phyloP scores from a whole-genome alignment of 2,113 vertebrate genomes.

The Cyanistes caeruleus region DNA sequence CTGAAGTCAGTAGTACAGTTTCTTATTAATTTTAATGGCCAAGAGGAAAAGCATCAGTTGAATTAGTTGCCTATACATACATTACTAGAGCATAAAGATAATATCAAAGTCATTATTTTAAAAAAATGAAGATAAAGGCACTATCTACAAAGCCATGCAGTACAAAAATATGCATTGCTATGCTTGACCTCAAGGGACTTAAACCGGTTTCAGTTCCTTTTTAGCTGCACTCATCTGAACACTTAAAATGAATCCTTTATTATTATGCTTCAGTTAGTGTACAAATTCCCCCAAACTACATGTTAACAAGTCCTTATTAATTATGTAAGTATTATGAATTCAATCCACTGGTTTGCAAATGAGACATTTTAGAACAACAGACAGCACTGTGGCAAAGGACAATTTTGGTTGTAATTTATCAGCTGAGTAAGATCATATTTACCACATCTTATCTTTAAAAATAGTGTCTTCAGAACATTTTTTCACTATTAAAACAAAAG shows the following conservation, averaged over 20 bases:
- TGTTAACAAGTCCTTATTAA: constrained; percentile 12
- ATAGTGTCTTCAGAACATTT: not conserved
- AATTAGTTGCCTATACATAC: not conserved
- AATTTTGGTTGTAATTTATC: not conserved
- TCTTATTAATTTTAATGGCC: constrained; percentile 44
- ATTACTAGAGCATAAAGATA: constrained; percentile 31
- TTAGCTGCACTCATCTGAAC: not conserved
- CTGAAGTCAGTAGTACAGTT: not conserved
- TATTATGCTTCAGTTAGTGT: not conserved
- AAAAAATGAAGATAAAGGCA: constrained; percentile 4
- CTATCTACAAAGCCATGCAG: constrained; percentile 30
- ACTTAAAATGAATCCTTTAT: not conserved
- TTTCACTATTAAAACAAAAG: constrained; percentile 6
- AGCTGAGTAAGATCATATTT: not conserved
- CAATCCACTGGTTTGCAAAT: not conserved
- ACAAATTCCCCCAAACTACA: not conserved
- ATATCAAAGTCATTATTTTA: not conserved
- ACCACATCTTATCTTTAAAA: not conserved
- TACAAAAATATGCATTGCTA: not conserved
- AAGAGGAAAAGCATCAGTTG: constrained; percentile 24
- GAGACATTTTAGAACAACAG: not conserved
- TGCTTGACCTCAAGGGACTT: not conserved
- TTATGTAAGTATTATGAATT: not conserved
- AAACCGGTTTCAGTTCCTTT: not conserved
- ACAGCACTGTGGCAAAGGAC: not conserved